A percentile compares a stretch with the other conserved stretches of the same genome.
phyloP scores from a whole-genome alignment of 2,888 invertebrate genomes.

The Drosophila paranaensis region DNA sequence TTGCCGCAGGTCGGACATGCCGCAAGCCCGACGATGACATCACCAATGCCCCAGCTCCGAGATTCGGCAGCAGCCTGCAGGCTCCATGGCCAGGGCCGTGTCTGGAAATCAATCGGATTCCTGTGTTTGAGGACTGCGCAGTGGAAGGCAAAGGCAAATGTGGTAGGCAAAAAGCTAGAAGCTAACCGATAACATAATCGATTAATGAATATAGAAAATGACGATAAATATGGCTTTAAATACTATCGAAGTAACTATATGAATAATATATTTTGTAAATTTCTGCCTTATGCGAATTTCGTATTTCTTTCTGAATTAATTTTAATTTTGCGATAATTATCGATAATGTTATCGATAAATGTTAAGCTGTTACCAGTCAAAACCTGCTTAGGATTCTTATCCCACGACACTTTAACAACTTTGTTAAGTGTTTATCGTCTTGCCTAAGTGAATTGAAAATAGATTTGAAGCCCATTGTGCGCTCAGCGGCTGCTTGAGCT shows the following conservation, averaged over 20 bases:
- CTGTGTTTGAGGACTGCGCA: conserved; percentile 24
- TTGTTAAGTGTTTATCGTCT: neutral
- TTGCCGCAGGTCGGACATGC: conserved; percentile 68
- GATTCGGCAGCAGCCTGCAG: neutral
- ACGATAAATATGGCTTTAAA: too few relatives aligned
- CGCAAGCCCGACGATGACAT: conserved; percentile 46
- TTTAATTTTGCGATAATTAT: too few relatives aligned
- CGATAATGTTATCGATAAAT: conserved; percentile 1
- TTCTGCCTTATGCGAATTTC: too few relatives aligned
- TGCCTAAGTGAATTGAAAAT: neutral
- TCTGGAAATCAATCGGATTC: conserved; percentile 62
- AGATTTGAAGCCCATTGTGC: conserved; percentile 36
- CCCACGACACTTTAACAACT: neutral
- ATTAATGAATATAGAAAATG: too few relatives aligned
- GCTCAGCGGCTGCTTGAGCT: conserved; percentile 26
- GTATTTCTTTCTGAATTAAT: too few relatives aligned
- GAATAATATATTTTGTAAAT: too few relatives aligned
- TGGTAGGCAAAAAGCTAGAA: neutral
- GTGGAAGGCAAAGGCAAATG: conserved; percentile 2
- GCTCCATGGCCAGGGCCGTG: conserved; percentile 14
- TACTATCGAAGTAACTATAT: too few relatives aligned
- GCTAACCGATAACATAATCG: neutral
- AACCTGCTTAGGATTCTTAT: neutral
- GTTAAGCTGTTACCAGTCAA: neutral
- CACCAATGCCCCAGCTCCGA: conserved; percentile 7